Conservation (phyloP, 2,888 invertebrate species). For the Cataglyphis cursor region DNA sequence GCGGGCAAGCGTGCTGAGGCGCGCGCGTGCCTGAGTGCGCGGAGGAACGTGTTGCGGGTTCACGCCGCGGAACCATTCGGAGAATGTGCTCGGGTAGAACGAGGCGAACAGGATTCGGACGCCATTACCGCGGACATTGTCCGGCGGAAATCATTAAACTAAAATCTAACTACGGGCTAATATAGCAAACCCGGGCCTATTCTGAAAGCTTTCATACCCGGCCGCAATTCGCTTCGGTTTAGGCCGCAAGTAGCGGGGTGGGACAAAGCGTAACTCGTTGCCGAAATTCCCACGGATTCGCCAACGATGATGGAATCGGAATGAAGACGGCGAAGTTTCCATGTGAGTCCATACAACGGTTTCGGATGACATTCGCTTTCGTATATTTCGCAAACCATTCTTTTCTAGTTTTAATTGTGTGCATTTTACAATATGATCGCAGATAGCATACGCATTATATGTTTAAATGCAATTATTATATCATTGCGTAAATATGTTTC, state of each 20-base stretch:
- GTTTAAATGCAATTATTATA: neutral
- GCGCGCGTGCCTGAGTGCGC: slow-evolving; percentile 70
- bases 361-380: neutral
- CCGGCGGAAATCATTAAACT: slow-evolving; percentile 85
- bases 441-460: neutral
- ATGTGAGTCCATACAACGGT: neutral
- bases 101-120: slow-evolving; percentile 75
- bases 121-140: slow-evolving; percentile 83
- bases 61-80: slow-evolving; percentile 78
- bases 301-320: slow-evolving; percentile 43
- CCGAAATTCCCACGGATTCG: slow-evolving; percentile 60
- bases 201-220: slow-evolving; percentile 80
- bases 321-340: slow-evolving; percentile 37
- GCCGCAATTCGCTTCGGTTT: slow-evolving; percentile 76
- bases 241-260: slow-evolving; percentile 62
- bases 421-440: neutral
- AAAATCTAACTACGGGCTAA: slow-evolving; percentile 82
- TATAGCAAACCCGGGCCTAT: slow-evolving; percentile 76
- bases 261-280: slow-evolving; percentile 66
- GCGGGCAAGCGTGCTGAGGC: neutral
- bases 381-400: neutral
- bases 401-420: neutral
- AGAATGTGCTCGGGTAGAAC: slow-evolving; percentile 76
- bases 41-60: slow-evolving; percentile 75
- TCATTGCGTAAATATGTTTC: neutral